Conservation (phyloP, 2,797 vertebrate species). For the Sitta carolinensis region DNA sequence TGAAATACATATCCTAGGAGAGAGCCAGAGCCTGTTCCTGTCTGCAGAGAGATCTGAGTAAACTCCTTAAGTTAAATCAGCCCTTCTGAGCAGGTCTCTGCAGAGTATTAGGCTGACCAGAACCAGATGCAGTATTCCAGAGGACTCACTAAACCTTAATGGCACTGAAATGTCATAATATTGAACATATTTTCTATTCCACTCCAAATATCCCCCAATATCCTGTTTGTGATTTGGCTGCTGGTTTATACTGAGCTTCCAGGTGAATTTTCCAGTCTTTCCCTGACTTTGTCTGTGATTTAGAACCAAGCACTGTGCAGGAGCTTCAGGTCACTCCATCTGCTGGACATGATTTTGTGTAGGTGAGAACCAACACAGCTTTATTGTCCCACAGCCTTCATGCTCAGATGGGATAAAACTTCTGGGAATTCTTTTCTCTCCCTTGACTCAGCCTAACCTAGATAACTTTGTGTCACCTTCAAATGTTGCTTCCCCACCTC, state of each 20-base stretch:
- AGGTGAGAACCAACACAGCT: background rate
- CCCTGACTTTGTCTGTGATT: background rate
- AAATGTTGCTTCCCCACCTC: background rate
- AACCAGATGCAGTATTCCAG: background rate
- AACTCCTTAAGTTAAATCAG: slow-evolving; percentile 8
- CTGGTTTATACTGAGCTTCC: background rate
- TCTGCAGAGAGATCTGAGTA: background rate
- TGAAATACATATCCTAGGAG: background rate
- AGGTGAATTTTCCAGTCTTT: background rate
- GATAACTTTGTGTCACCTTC: background rate
- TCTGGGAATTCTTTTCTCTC: background rate
- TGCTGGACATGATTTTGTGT: background rate
- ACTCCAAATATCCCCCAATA: background rate
- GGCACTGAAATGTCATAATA: background rate
- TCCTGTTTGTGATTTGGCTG: background rate
- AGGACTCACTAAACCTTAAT: background rate
- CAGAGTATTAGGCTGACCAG: background rate
- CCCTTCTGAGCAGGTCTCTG: background rate
- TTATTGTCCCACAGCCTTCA: background rate
- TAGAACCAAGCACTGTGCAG: background rate
- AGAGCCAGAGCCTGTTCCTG: rapidly evolving
- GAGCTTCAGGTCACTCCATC: background rate
- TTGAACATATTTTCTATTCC: background rate
- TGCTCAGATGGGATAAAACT: background rate
- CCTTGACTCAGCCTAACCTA: background rate